These are phyloP conservation scores for Nothura maculosa DNA, from an alignment of 2,797 vertebrate species.

Conservation along the genomic window DNA sequence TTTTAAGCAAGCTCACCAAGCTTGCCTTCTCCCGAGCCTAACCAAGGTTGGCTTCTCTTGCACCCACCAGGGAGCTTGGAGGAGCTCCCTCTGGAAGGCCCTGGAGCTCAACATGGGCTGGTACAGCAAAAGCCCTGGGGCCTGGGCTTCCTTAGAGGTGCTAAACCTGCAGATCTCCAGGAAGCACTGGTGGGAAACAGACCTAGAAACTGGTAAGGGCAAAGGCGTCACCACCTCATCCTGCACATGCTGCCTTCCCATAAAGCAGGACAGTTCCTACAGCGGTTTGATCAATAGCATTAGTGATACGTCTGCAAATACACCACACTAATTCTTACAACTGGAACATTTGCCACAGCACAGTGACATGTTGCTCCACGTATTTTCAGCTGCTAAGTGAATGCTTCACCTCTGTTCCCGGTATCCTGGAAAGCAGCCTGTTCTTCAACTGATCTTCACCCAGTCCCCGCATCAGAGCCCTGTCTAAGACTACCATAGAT, in stretches of 20 bases:
- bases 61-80: no score
- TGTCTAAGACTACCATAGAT: fast-evolving
- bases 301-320: neutral
- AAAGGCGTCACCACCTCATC: no score
- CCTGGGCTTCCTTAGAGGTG: neutral
- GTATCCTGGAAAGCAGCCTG: neutral
- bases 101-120: neutral
- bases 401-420: neutral
- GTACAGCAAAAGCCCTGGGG: neutral
- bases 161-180: neutral
- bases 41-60: neutral
- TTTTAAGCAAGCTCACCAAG: neutral
- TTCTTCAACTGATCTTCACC: neutral
- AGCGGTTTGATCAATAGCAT: neutral
- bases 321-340: neutral
- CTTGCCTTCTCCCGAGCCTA: neutral
- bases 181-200: neutral
- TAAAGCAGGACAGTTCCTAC: neutral
- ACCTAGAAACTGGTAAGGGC: neutral
- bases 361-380: neutral
- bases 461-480: neutral
- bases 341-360: neutral
- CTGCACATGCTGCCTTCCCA: neutral
- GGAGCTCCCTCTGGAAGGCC: no score
- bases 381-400: neutral